Evolutionary conservation across 2,797 vertebrate genomes (phyloP).

Genomic region (Pipistrellus nathusii): DNA sequence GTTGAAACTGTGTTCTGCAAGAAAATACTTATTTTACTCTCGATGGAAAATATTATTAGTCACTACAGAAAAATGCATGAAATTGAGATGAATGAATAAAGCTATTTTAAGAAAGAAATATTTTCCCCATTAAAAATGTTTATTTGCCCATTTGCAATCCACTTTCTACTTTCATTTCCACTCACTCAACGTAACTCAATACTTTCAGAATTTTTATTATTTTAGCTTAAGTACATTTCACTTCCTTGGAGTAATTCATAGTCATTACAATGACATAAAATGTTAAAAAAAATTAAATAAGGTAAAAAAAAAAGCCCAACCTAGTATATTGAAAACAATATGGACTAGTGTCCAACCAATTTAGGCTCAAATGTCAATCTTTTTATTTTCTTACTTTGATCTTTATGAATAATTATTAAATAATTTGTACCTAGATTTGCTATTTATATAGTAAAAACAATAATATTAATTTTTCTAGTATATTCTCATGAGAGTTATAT

Average conservation of each 20-base stretch:
- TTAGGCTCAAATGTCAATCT: not conserved
- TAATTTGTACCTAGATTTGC: not conserved
- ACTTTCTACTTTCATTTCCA: not conserved
- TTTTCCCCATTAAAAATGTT: not conserved
- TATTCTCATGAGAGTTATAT: not conserved
- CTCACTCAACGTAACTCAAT: not conserved
- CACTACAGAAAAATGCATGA: not conserved
- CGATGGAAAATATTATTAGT: not conserved
- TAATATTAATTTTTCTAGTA: not conserved
- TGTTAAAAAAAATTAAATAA: not conserved
- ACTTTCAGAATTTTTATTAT: not conserved
- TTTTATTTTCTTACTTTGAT: not conserved
- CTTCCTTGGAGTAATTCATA: not conserved
- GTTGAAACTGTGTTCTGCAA: not conserved
- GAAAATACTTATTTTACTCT: not conserved
- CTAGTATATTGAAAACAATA: not conserved
- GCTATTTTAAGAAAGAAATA: not conserved
- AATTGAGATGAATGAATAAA: not conserved
- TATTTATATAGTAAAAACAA: not conserved
- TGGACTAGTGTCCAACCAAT: not conserved
- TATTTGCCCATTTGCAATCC: not conserved
- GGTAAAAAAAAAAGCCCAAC: not conserved
- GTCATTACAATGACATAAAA: not conserved
- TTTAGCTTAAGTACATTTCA: constrained; percentile 11
- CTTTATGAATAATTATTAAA: not conserved